Evolutionary conservation across 2,888 invertebrate species (phyloP).

Genomic region (Rosalia funebris): DNA sequence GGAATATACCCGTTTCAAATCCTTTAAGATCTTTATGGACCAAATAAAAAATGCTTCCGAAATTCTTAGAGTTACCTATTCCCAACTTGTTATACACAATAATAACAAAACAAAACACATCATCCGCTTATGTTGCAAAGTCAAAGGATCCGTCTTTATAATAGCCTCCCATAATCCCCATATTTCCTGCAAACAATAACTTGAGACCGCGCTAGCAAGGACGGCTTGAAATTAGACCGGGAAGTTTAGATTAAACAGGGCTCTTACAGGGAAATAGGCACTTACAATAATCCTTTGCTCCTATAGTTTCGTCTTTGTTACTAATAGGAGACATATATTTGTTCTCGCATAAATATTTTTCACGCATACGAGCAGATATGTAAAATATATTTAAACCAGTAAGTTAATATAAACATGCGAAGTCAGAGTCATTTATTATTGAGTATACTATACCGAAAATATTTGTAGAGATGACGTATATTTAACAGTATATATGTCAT

Average conservation of each 20-base stretch:
- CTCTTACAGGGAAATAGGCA: no score
- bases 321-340: no score
- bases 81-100: neutral
- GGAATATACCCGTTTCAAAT: neutral
- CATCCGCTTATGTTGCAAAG: slow-evolving; percentile 33
- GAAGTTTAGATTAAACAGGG: slow-evolving; percentile 10
- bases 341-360: no score
- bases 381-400: no score
- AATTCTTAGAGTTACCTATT: neutral
- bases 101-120: slow-evolving; percentile 27
- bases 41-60: slow-evolving; percentile 5
- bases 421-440: no score
- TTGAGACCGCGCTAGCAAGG: slow-evolving; percentile 37
- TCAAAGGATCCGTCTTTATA: slow-evolving; percentile 51
- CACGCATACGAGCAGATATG: no score
- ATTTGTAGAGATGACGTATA: no score
- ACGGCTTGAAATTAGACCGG: slow-evolving; percentile 18
- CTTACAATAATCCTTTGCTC: no score
- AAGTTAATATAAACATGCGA: no score
- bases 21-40: neutral
- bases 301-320: no score
- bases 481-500: no score
- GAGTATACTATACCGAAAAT: no score
- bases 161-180: slow-evolving; percentile 56
- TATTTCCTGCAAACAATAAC: slow-evolving; percentile 60